A percentile compares a stretch with the other conserved stretches of the same genome.
Conservation (phyloP, 1,140 invertebrate genomes). For the Gonatopus flavifemur region DNA sequence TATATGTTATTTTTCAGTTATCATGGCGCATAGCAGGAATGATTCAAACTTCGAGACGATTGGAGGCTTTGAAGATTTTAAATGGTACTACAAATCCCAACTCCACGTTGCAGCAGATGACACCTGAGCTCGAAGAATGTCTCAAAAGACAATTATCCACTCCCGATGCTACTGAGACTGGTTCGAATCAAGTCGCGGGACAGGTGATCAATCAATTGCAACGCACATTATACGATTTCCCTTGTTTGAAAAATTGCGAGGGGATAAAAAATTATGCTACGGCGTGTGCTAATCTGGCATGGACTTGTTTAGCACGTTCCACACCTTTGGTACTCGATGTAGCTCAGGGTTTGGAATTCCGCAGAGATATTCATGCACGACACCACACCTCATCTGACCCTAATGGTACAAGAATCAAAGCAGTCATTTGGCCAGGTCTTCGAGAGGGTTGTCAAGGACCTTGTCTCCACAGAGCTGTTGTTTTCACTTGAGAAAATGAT, state of each 20-base stretch:
- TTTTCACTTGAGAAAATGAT: constrained; percentile 61
- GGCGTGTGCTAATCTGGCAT: constrained; percentile 68
- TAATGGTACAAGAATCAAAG: constrained; percentile 62
- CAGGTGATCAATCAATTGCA: constrained; percentile 43
- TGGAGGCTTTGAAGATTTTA: constrained; percentile 35
- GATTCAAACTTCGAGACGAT: constrained; percentile 34
- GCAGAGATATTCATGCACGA: constrained; percentile 64
- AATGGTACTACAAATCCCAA: constrained; percentile 26
- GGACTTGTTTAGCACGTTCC: constrained; percentile 64
- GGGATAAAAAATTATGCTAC: constrained; percentile 66
- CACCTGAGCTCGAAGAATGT: constrained; percentile 37
- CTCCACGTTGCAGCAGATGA: constrained; percentile 6
- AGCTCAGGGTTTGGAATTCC: constrained; percentile 51
- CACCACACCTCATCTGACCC: constrained; percentile 66
- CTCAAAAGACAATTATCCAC: constrained; percentile 44
- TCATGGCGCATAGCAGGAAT: constrained; percentile 46
- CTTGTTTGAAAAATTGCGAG: constrained; percentile 66
- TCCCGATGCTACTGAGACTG: constrained; percentile 37
- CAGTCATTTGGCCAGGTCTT: constrained; percentile 74
- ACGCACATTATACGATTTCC: constrained; percentile 73
- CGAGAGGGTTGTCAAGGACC: constrained; percentile 64
- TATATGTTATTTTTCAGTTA: constrained; percentile 25
- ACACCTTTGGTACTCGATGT: constrained; percentile 41
- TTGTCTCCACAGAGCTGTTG: constrained; percentile 73
- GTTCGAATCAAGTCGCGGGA: constrained; percentile 39